Base-by-base conservation (phyloP, 2,888 invertebrate species). In the Euphydryas editha region DNA sequence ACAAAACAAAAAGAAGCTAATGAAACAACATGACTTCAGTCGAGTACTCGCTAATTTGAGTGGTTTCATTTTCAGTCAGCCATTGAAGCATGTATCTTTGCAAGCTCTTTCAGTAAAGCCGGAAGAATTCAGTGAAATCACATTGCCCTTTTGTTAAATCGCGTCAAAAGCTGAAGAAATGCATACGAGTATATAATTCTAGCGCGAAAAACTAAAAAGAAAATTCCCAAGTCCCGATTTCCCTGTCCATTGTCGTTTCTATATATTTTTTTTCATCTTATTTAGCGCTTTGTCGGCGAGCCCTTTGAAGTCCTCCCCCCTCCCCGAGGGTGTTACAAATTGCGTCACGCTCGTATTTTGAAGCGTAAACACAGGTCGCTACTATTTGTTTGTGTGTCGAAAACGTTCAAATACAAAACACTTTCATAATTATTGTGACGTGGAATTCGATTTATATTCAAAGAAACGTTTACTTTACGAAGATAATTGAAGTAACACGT, bases 261-360 rank as follows among this genome's bases (percentile, higher is more conserved):
- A 51, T 51, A 24, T 51, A 81, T 87, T 84, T 86, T 85, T 89
- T 91, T 90, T 90, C 92, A 88, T 91, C 90, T 92, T 92, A 92
- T 92, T 92, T 91, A 89, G 87, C 88, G 88, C 91, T 92, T 91
- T 92, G 92, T 92, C 91, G 92, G 90, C 86, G 76, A 76, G 86
- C 84, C 85, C 90, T 92, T 92, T 92, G 92, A 92, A 87, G 92
- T 91, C 77, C 74, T 69, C 75, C 79, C 82, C 81, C 81, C 77
- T 75, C 75, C 75, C 72, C 74, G 78, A 82, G 87, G 86, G 88
- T 87, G 88, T 85, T 83, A 85, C 90, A 90, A 90, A 92, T 92
- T 92, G 88, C 90, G 90, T 88, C 87, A 87, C 85, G 85, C 81
- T 79, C 81, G 85, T 81, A 83, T 85, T 86, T 82, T 83, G 81